Conservation (phyloP, 2,888 invertebrate species). For the Caenorhabditis uteleia region DNA sequence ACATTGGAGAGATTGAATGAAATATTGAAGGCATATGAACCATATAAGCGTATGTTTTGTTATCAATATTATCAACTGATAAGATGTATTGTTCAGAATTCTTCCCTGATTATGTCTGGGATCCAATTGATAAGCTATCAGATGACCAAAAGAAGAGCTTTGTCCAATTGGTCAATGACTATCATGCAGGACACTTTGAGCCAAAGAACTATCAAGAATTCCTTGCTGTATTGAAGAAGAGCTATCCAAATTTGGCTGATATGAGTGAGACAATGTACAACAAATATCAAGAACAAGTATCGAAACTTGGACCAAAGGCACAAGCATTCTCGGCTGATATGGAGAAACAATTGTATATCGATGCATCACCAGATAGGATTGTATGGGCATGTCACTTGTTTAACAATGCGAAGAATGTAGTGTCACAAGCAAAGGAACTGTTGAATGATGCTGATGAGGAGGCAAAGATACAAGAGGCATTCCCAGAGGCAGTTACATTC, state of each 20-base stretch:
- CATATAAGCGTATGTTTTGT: constrained; percentile 12
- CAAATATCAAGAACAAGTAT: constrained; percentile 27
- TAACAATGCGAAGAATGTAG: constrained; percentile 18
- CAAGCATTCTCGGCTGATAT: constrained; percentile 21
- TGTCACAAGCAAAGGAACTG: constrained; percentile 17
- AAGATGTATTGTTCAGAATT: constrained; percentile 12
- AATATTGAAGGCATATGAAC: constrained; percentile 27
- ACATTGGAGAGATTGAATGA: constrained; percentile 20
- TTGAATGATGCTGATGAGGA: constrained; percentile 19
- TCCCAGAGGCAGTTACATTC: constrained; percentile 31
- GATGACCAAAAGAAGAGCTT: constrained; percentile 21
- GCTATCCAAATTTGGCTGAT: constrained; percentile 15
- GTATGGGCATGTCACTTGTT: constrained; percentile 38
- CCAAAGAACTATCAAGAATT: constrained; percentile 22
- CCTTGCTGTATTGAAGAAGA: constrained; percentile 13
- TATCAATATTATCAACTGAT: neutral
- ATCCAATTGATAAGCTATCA: constrained; percentile 15
- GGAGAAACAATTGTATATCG: constrained; percentile 28
- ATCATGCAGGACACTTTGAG: constrained; percentile 24
- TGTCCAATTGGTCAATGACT: constrained; percentile 31
- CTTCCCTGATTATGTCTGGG: constrained; percentile 18
- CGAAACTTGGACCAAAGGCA: constrained; percentile 25
- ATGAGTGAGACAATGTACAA: constrained; percentile 12
- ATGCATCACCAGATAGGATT: constrained; percentile 32
- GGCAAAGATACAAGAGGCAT: constrained; percentile 13